Percentiles rank a stretch among this genome's conserved stretches.
Evolutionary conservation across 2,113 vertebrate species (phyloP).

Genomic region (Lophochroa leadbeateri): DNA sequence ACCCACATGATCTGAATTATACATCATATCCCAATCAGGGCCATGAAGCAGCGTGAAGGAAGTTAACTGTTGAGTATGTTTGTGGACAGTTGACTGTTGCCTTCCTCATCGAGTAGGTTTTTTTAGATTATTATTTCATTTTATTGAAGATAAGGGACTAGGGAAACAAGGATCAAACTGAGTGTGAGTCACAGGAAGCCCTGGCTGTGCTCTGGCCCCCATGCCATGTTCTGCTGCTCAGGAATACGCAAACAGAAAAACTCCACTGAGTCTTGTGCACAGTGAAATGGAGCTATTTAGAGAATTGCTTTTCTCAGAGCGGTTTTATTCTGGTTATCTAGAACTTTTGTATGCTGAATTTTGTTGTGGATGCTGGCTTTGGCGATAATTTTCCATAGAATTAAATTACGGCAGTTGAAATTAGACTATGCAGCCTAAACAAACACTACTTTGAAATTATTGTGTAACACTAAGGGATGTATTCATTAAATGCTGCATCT

Average conservation of each 20-base stretch:
- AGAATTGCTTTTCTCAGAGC: background rate
- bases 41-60: rapidly evolving
- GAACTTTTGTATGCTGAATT: background rate
- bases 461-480: background rate
- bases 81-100: background rate
- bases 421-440: background rate
- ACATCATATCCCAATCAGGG: rapidly evolving
- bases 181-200: background rate
- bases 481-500: conserved; percentile 4
- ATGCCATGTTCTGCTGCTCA: background rate
- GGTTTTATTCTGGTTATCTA: background rate
- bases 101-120: background rate
- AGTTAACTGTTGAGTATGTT: background rate
- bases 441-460: conserved; percentile 3
- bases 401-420: conserved; percentile 19
- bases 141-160: background rate
- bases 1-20: too few species aligned
- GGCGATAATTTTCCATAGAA: conserved; percentile 47
- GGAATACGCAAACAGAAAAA: background rate
- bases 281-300: background rate
- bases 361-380: background rate
- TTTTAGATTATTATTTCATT: background rate
- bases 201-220: background rate
- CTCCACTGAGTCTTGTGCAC: rapidly evolving
- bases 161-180: background rate